Conservation (phyloP, 2,113 vertebrate species). For the Perca flavescens region DNA sequence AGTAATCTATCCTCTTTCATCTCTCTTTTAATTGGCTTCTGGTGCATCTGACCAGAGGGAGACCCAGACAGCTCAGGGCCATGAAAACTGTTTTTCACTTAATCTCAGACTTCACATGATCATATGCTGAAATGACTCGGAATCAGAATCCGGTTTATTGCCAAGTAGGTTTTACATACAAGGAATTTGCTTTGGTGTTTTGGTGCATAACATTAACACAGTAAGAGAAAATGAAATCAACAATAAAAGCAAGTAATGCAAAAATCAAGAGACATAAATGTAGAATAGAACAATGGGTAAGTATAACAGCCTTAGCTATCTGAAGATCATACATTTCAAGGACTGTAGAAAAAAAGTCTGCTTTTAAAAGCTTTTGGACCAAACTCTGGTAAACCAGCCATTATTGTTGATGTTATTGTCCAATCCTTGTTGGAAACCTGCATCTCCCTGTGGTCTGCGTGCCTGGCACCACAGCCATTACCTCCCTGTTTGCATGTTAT, state of each 20-base stretch:
- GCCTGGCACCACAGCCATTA: slow-evolving; percentile 62
- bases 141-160: too few species aligned
- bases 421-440: background rate
- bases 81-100: slow-evolving; percentile 6
- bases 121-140: background rate
- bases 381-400: background rate
- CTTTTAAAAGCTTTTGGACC: background rate
- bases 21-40: slow-evolving; percentile 39
- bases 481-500: slow-evolving; percentile 75
- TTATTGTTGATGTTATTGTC: background rate
- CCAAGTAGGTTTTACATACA: too few species aligned
- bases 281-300: too few species aligned
- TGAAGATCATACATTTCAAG: too few species aligned
- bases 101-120: slow-evolving; percentile 26
- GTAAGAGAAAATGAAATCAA: too few species aligned
- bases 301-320: too few species aligned
- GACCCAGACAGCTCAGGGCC: background rate
- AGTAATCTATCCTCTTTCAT: slow-evolving; percentile 49
- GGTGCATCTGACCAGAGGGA: background rate
- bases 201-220: too few species aligned
- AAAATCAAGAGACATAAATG: too few species aligned
- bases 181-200: too few species aligned
- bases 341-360: background rate
- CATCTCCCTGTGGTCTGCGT: slow-evolving; percentile 18
- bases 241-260: too few species aligned